Percentiles rank a stretch among this genome's conserved stretches.
These are phyloP conservation scores for Escarpia spicata DNA, from an alignment of 2,888 invertebrate genomes.

Conservation along the genomic window DNA sequence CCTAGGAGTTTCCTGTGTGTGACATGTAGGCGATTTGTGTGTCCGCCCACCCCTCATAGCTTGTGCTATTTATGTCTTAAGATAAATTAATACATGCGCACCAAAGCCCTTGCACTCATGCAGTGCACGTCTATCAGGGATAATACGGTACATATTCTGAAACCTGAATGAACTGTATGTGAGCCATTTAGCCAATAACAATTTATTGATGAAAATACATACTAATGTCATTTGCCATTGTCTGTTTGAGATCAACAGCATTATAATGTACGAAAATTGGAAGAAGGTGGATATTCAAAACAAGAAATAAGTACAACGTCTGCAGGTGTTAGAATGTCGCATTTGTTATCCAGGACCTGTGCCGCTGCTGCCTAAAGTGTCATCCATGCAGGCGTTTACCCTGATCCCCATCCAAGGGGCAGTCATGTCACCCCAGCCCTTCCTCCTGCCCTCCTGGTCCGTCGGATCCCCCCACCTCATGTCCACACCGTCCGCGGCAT, in stretches of 20 bases:
- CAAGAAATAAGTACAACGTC: neutral
- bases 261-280: neutral
- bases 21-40: too few species aligned
- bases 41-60: too few species aligned
- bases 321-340: neutral
- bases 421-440: slow-evolving; percentile 32
- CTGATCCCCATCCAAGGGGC: slow-evolving; percentile 41
- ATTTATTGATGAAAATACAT: neutral
- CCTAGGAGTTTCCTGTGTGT: too few species aligned
- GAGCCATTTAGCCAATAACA: neutral
- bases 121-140: too few species aligned
- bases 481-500: neutral
- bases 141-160: neutral
- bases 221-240: neutral
- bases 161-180: neutral
- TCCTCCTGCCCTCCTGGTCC: slow-evolving; percentile 27
- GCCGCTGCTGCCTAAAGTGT: slow-evolving; percentile 40
- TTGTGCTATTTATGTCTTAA: too few species aligned
- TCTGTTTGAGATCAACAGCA: neutral
- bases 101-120: too few species aligned
- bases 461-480: neutral
- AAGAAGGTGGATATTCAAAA: neutral
- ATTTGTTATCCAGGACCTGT: slow-evolving; percentile 34
- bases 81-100: too few species aligned
- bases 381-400: slow-evolving; percentile 36